These are phyloP conservation scores for Limonius californicus DNA, from an alignment of 1,140 invertebrate genomes.

Conservation along the genomic window DNA sequence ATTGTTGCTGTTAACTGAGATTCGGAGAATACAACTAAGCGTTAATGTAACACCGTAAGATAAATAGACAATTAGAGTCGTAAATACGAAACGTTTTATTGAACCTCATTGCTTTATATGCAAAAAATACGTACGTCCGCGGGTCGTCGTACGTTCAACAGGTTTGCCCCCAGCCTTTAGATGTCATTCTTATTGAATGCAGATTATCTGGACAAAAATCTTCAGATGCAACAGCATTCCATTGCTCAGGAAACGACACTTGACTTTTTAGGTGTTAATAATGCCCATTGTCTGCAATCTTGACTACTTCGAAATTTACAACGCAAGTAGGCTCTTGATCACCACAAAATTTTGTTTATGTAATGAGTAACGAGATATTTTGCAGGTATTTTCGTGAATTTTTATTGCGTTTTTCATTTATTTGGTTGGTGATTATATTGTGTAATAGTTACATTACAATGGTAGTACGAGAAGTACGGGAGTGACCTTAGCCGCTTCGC, in stretches of 20 bases:
- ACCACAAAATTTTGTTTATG: no score
- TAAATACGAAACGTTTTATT: slow-evolving; percentile 17
- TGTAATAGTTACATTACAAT: no score
- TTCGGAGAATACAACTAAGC: neutral
- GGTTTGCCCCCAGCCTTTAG: slow-evolving; percentile 25
- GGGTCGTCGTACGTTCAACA: slow-evolving; percentile 30
- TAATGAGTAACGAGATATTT: no score
- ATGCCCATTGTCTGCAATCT: slow-evolving; percentile 1
- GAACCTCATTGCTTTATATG: slow-evolving; percentile 24
- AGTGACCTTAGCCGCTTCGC: no score
- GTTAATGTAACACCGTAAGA: neutral
- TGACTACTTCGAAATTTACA: neutral
- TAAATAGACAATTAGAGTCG: slow-evolving; percentile 7
- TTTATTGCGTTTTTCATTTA: no score
- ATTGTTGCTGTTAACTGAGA: neutral
- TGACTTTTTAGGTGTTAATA: slow-evolving; percentile 6
- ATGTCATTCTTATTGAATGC: slow-evolving; percentile 28
- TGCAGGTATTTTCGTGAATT: no score
- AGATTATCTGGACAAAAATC: slow-evolving; percentile 26
- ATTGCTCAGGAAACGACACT: slow-evolving; percentile 3
- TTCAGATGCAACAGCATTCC: slow-evolving; percentile 24
- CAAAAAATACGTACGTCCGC: slow-evolving; percentile 22
- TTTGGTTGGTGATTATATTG: no score
- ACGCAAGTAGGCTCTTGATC: no score
- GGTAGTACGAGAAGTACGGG: no score